These are phyloP conservation scores for Enteromius thamalakanensis DNA, from an alignment of 2,797 vertebrate genomes.

Conservation along the genomic window DNA sequence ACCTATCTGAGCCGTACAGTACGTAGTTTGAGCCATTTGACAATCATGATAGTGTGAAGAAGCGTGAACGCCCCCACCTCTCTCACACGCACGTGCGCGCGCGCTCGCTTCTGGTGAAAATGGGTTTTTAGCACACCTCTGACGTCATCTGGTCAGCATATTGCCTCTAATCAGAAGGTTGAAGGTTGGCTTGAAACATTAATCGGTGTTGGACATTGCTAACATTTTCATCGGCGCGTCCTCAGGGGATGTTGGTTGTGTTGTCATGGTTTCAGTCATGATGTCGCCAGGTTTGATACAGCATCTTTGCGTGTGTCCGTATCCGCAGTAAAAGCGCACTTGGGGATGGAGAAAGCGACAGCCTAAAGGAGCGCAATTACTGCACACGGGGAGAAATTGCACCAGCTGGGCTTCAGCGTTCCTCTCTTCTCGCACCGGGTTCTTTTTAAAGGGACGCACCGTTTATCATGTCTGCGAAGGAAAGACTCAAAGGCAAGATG, in stretches of 20 bases:
- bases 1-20: not conserved
- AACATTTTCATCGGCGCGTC: slow-evolving; percentile 55
- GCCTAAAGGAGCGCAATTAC: slow-evolving; percentile 38
- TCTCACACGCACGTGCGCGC: not conserved
- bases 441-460: slow-evolving; percentile 45
- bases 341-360: slow-evolving; percentile 57
- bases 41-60: slow-evolving; percentile 10
- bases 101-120: slow-evolving; percentile 59
- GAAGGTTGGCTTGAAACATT: slow-evolving; percentile 42
- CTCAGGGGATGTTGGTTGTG: slow-evolving; percentile 35
- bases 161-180: slow-evolving; percentile 38
- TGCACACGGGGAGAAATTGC: slow-evolving; percentile 1
- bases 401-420: slow-evolving; percentile 11
- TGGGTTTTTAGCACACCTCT: slow-evolving; percentile 73
- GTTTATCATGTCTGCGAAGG: slow-evolving; percentile 87
- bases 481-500: slow-evolving; percentile 87
- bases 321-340: slow-evolving; percentile 48
- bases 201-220: slow-evolving; percentile 27
- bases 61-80: slow-evolving; percentile 15
- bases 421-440: not conserved
- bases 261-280: slow-evolving; percentile 46
- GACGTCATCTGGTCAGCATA: slow-evolving; percentile 63
- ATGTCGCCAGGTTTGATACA: slow-evolving; percentile 29
- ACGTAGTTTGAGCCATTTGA: not conserved
- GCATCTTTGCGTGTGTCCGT: slow-evolving; percentile 16